These are phyloP conservation scores for Xylota segnis DNA, from an alignment of 2,888 invertebrate species.

Conservation along the genomic window DNA sequence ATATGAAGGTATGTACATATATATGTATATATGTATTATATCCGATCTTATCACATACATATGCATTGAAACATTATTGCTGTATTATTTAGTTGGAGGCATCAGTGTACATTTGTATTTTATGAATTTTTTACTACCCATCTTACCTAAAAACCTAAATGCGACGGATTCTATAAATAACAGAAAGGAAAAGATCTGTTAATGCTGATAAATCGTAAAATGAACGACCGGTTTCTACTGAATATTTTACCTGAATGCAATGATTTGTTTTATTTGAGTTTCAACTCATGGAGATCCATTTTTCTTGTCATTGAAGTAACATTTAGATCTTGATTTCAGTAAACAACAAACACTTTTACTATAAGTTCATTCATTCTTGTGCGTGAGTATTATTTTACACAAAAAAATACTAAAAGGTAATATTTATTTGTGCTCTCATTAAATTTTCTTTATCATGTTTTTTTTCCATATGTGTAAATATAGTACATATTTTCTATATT, in stretches of 20 bases:
- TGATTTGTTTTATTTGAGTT: slow-evolving; percentile 31
- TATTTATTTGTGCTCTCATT: too few species aligned
- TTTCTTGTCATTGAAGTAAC: slow-evolving; percentile 36
- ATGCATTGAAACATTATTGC: too few species aligned
- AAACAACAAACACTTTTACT: slow-evolving; percentile 36
- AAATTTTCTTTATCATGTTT: too few species aligned
- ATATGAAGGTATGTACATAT: background rate
- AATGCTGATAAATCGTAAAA: slow-evolving; percentile 33
- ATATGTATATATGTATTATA: background rate
- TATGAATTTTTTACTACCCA: background rate
- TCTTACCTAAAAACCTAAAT: background rate
- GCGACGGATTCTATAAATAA: too few species aligned
- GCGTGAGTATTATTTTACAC: too few species aligned
- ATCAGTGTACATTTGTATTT: background rate
- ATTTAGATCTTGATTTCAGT: slow-evolving; percentile 34
- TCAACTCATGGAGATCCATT: slow-evolving; percentile 38
- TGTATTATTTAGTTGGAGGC: too few species aligned
- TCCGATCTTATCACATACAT: too few species aligned
- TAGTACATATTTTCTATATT: too few species aligned
- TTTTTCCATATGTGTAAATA: too few species aligned
- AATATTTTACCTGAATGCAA: slow-evolving; percentile 16
- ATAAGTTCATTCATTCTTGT: slow-evolving; percentile 15
- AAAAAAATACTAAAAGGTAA: background rate
- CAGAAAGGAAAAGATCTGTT: slow-evolving; percentile 5
- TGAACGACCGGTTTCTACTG: slow-evolving; percentile 29